phyloP scores from a whole-genome alignment of 2,797 vertebrate genomes.

The Esox lucius region DNA sequence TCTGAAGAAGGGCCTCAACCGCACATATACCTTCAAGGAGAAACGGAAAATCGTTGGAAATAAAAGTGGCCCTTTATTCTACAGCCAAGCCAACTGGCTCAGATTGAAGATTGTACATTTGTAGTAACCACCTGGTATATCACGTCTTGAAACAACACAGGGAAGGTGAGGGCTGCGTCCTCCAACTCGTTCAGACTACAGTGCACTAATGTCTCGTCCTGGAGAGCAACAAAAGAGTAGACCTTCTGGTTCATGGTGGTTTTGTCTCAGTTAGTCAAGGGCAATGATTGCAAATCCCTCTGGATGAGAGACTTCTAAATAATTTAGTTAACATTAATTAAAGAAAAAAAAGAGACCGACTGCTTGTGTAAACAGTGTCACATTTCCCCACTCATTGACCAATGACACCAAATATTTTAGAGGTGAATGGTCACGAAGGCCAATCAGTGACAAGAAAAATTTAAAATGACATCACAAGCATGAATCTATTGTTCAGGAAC shows the following conservation, averaged over 20 bases:
- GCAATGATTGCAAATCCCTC: not conserved
- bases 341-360: too few species aligned
- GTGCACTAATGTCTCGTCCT: slow-evolving; percentile 98
- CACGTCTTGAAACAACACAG: slow-evolving; percentile 98
- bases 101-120: slow-evolving; percentile 21
- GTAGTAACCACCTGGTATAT: slow-evolving; percentile 87
- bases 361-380: too few species aligned
- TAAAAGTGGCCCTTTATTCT: too few species aligned
- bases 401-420: too few species aligned
- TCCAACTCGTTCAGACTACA: slow-evolving; percentile 98
- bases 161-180: slow-evolving; percentile 97
- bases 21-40: slow-evolving; percentile 87
- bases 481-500: not conserved
- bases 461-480: not conserved
- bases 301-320: not conserved
- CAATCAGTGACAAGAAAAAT: too few species aligned
- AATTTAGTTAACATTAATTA: too few species aligned
- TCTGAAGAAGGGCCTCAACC: slow-evolving; percentile 96
- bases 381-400: too few species aligned
- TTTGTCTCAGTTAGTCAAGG: not conserved
- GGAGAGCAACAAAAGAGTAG: not conserved
- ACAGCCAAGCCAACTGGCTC: not conserved
- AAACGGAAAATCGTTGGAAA: not conserved
- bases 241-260: not conserved
- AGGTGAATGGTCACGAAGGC: too few species aligned